These are phyloP conservation scores for Mastigias papua DNA, from an alignment of 30 jellyfish, hydroid and myxozoan species.

Conservation along the genomic window DNA sequence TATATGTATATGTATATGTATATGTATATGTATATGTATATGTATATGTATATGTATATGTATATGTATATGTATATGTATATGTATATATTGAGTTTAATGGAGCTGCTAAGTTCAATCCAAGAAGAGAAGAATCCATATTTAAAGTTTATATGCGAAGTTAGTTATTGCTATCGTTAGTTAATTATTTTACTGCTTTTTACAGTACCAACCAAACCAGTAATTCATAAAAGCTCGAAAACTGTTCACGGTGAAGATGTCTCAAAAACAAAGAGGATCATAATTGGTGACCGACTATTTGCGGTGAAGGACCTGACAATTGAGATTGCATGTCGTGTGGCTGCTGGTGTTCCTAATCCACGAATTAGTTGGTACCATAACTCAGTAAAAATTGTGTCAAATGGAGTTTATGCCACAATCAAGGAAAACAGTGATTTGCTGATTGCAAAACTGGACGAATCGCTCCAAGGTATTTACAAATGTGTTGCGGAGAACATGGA, in stretches of 20 bases:
- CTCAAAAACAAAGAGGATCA: slow-evolving; percentile 39
- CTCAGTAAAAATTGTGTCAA: slow-evolving; percentile 52
- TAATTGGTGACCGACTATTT: slow-evolving; percentile 76
- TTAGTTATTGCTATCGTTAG: too few relatives aligned
- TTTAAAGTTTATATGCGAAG: too few relatives aligned
- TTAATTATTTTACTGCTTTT: not conserved
- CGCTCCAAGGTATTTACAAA: slow-evolving; percentile 70
- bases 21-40: too few relatives aligned
- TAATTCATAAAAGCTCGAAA: slow-evolving; percentile 22
- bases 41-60: too few relatives aligned
- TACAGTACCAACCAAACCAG: slow-evolving; percentile 71
- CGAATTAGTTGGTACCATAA: slow-evolving; percentile 75
- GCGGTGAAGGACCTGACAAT: slow-evolving; percentile 76
- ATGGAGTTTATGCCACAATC: slow-evolving; percentile 33
- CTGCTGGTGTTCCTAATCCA: slow-evolving; percentile 79
- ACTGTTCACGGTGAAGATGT: slow-evolving; percentile 60
- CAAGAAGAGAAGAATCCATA: too few relatives aligned
- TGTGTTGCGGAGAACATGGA: slow-evolving; percentile 72
- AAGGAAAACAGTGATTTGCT: slow-evolving; percentile 69
- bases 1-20: too few relatives aligned
- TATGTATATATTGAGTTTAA: too few relatives aligned
- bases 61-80: too few relatives aligned
- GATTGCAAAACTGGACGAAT: slow-evolving; percentile 71
- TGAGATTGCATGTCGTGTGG: slow-evolving; percentile 65
- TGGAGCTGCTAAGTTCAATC: too few relatives aligned